Evolutionary conservation across 2,113 vertebrate species (phyloP).

Genomic region (Cacatua alba): DNA sequence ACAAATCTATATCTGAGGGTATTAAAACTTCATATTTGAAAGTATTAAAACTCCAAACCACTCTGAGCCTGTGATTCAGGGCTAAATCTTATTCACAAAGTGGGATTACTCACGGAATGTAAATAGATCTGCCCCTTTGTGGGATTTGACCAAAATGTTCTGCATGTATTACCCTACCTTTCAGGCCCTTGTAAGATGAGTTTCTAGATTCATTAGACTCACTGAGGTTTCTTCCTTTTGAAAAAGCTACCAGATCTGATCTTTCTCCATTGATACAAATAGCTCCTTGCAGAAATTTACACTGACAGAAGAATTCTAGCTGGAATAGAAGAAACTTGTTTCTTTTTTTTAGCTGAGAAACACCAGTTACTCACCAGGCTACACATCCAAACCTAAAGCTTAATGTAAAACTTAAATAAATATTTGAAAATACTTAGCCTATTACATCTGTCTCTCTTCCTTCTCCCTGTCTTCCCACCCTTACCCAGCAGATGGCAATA

Average conservation of each 20-base stretch:
- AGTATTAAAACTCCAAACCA: background rate
- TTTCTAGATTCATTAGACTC: background rate
- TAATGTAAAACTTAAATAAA: background rate
- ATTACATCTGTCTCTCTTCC: background rate
- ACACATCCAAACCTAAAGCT: background rate
- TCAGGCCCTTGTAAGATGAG: background rate
- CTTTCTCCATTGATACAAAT: background rate
- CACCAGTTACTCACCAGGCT: background rate
- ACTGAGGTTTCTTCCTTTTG: background rate
- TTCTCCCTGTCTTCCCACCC: background rate
- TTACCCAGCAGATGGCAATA: conserved; percentile 40
- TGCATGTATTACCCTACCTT: background rate
- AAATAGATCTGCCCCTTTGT: background rate
- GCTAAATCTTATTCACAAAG: background rate
- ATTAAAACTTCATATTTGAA: background rate
- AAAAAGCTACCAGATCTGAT: background rate
- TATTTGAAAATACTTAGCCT: background rate
- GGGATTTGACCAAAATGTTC: background rate
- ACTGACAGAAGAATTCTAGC: background rate
- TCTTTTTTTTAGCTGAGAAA: background rate
- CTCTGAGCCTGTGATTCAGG: background rate
- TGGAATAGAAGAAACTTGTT: background rate
- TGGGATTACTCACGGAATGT: fast-evolving
- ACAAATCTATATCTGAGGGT: background rate
- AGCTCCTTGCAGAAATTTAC: background rate